These are phyloP conservation scores for Butorides virescens DNA, from an alignment of 2,113 vertebrate species.

Conservation along the genomic window DNA sequence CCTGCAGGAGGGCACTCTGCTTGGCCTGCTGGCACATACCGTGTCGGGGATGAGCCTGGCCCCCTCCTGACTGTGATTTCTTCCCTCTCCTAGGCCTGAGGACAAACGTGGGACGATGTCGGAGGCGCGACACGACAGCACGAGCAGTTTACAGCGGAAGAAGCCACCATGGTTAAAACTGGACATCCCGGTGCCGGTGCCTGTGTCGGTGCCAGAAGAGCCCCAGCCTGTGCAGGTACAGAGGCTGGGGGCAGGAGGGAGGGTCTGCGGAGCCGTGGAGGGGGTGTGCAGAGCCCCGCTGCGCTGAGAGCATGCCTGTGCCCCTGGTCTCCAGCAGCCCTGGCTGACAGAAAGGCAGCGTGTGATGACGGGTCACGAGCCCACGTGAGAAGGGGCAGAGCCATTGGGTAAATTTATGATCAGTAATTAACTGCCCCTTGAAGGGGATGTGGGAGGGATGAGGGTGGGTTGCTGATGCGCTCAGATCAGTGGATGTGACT, in stretches of 20 bases:
- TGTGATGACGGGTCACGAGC: not conserved
- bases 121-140: conserved; percentile 87
- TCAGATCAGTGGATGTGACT: not conserved
- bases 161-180: conserved; percentile 96
- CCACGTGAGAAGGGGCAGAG: not conserved
- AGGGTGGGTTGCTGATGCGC: not conserved
- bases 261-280: not conserved
- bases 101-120: conserved; percentile 81
- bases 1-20: not conserved
- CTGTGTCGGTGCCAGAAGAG: conserved; percentile 80
- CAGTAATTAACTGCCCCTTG: not conserved
- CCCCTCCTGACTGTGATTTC: not conserved
- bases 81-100: conserved; percentile 69
- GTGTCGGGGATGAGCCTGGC: not conserved
- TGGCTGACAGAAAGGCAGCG: not conserved
- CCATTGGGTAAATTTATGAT: not conserved
- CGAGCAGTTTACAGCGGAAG: conserved; percentile 96
- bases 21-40: rapidly evolving
- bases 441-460: not conserved
- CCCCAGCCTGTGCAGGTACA: conserved; percentile 82
- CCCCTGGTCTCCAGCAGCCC: not conserved
- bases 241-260: not conserved
- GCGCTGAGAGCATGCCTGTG: not conserved
- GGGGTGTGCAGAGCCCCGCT: not conserved
- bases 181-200: conserved; percentile 87